phyloP scores from a whole-genome alignment of 2,797 vertebrate genomes.

The Gambusia yucatana region DNA sequence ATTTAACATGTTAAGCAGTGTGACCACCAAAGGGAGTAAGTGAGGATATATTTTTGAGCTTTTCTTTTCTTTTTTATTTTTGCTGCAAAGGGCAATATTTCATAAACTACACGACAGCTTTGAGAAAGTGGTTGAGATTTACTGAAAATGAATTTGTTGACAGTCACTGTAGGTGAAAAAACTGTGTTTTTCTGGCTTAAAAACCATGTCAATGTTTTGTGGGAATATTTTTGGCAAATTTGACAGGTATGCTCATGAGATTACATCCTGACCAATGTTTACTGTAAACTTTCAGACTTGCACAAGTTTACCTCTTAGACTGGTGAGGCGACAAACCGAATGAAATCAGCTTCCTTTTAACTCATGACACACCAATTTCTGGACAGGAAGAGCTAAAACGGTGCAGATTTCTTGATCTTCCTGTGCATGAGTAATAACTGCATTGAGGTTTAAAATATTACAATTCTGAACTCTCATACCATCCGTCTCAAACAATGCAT shows the following conservation, averaged over 20 bases:
- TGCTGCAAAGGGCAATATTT: background rate
- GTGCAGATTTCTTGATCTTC: background rate
- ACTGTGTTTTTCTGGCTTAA: background rate
- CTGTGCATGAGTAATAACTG: background rate
- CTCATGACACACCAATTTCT: slow-evolving; percentile 34
- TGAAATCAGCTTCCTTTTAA: slow-evolving; percentile 26
- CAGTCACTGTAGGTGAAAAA: background rate
- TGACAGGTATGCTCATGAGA: slow-evolving; percentile 2
- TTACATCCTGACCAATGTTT: slow-evolving; percentile 32
- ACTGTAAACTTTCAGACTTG: background rate
- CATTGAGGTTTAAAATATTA: background rate
- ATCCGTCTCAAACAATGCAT: background rate
- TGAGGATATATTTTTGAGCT: background rate
- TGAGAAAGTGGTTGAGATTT: background rate
- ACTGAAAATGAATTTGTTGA: background rate
- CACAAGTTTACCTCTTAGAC: slow-evolving; percentile 11
- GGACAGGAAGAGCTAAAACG: background rate
- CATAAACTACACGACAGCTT: background rate
- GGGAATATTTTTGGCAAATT: background rate
- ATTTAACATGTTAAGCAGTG: background rate
- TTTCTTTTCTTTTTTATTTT: background rate
- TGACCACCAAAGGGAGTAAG: background rate
- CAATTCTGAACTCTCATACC: background rate
- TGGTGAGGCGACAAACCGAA: slow-evolving; percentile 36
- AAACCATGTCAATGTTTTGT: background rate